A percentile compares a stretch with the other conserved stretches of the same genome.
phyloP scores from a whole-genome alignment of 2,888 invertebrate genomes.

The Tetranychus piercei region DNA sequence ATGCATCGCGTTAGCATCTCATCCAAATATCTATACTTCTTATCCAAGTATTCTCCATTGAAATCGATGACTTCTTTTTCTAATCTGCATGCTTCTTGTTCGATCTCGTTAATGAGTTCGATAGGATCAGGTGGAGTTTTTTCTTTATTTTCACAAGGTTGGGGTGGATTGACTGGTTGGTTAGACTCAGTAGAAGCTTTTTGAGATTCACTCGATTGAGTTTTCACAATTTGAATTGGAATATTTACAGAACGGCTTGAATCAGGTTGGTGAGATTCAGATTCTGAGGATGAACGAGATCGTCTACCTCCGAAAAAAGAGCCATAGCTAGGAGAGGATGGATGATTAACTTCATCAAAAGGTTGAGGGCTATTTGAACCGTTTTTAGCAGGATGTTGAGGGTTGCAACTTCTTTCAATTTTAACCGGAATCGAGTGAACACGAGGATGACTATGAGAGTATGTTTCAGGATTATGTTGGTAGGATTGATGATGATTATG shows the following conservation, averaged over 20 bases:
- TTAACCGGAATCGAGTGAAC: background rate
- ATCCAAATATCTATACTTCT: slow-evolving; percentile 66
- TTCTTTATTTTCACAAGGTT: background rate
- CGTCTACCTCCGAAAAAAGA: background rate
- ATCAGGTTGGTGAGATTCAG: background rate
- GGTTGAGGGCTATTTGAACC: background rate
- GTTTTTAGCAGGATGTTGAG: background rate
- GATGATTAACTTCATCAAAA: too few species aligned
- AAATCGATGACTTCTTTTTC: slow-evolving; percentile 57
- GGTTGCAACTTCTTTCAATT: background rate
- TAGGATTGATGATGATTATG: background rate
- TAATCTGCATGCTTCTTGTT: slow-evolving; percentile 57
- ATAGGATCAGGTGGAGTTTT: slow-evolving; percentile 11
- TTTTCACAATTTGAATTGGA: background rate
- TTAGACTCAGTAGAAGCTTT: background rate
- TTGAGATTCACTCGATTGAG: background rate
- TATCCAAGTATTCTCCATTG: slow-evolving; percentile 45
- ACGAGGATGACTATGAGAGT: background rate
- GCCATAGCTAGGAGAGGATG: too few species aligned
- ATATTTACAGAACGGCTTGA: background rate
- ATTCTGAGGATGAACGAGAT: background rate
- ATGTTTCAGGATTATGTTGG: background rate
- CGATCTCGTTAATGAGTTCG: slow-evolving; percentile 34
- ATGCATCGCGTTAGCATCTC: slow-evolving; percentile 88
- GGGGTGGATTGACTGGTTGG: background rate